A percentile compares a stretch with the other conserved stretches of the same genome.
phyloP scores from a whole-genome alignment of 2,888 invertebrate genomes.

The Eretmocerus hayati region DNA sequence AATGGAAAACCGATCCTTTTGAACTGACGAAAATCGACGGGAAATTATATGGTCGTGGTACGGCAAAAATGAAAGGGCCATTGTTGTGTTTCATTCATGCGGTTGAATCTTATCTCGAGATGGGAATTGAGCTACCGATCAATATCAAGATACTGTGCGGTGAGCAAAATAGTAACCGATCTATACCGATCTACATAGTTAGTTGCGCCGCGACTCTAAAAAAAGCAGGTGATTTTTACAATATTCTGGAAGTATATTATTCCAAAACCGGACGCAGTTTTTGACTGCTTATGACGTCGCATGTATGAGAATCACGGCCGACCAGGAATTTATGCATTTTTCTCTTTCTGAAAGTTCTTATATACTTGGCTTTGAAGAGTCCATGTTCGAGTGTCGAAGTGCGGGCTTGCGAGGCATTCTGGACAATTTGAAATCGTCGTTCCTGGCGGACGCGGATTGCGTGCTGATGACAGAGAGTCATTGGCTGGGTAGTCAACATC shows the following conservation, averaged over 20 bases:
- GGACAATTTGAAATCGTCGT: slow-evolving; percentile 40
- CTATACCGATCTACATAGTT: too few species aligned
- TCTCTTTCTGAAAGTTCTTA: too few species aligned
- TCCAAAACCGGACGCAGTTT: too few species aligned
- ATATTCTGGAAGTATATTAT: too few species aligned
- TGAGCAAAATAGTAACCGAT: slow-evolving; percentile 10
- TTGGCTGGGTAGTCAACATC: slow-evolving; percentile 47
- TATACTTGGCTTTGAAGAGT: too few species aligned
- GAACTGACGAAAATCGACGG: slow-evolving; percentile 38
- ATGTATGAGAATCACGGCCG: too few species aligned
- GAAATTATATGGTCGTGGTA: slow-evolving; percentile 44
- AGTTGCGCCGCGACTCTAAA: too few species aligned
- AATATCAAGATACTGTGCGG: slow-evolving; percentile 46
- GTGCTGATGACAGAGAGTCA: slow-evolving; percentile 44
- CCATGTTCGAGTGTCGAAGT: slow-evolving; percentile 44
- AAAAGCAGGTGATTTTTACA: not conserved
- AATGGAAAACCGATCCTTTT: slow-evolving; percentile 47
- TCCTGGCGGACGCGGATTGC: slow-evolving; percentile 42
- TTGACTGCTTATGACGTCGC: too few species aligned
- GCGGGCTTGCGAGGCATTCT: slow-evolving; percentile 32
- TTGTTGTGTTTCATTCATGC: slow-evolving; percentile 47
- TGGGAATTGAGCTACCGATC: slow-evolving; percentile 42
- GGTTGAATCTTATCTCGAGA: slow-evolving; percentile 39
- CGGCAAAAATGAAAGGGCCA: slow-evolving; percentile 45
- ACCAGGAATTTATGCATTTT: too few species aligned